These are phyloP conservation scores for Chamaea fasciata DNA, from an alignment of 2,113 vertebrate genomes.

Conservation along the genomic window DNA sequence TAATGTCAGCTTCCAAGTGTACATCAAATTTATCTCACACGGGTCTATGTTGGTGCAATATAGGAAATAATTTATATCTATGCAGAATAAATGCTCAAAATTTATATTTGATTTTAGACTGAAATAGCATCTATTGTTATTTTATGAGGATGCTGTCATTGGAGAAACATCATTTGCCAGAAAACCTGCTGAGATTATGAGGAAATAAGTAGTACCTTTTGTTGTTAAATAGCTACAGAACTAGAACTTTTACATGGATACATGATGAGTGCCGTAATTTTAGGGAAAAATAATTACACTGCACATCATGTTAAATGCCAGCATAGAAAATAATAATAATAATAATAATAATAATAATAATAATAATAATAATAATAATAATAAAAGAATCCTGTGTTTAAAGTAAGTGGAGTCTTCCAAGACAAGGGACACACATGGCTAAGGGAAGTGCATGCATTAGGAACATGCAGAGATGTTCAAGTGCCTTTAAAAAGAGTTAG, in stretches of 20 bases:
- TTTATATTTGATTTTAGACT: not conserved
- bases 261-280: not conserved
- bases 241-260: not conserved
- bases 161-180: not conserved
- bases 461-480: not conserved
- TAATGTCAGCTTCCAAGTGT: not conserved
- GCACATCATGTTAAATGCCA: not conserved
- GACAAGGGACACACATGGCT: not conserved
- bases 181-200: not conserved
- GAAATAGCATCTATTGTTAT: not conserved
- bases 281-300: not conserved
- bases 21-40: not conserved
- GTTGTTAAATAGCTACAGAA: not conserved
- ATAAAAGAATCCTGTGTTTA: not conserved
- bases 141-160: not conserved
- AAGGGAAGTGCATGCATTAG: not conserved
- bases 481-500: not conserved
- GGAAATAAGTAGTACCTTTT: not conserved
- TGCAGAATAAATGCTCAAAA: not conserved
- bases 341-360: not conserved
- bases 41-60: not conserved
- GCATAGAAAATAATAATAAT: not conserved
- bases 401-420: not conserved
- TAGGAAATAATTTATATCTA: not conserved
- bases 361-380: not conserved